Base-by-base conservation (phyloP, 2,888 invertebrate species). In the Machimus rusticus region DNA sequence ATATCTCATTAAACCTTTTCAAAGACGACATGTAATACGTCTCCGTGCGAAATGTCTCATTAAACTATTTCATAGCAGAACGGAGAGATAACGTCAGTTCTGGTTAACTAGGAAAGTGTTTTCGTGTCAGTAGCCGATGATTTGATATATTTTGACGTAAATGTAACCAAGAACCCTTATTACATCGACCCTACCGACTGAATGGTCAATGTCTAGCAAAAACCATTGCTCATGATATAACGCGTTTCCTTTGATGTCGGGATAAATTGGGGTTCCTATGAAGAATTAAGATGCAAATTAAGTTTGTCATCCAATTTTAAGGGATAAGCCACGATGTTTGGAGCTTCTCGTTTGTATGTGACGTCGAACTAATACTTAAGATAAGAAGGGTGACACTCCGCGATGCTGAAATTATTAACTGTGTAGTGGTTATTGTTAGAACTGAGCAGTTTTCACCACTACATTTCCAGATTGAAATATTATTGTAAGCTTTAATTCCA, bases 271-370 rank as follows among this genome's bases (percentile, higher is more conserved):
- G 81, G 81, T 81, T 55, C 31, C 81, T 51, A 55, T 81, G 81
- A 81, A 55, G 55, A 81, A 81, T 81, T 81, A 81, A 55, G 81
- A 81, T 81, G 81, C 81, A 81, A 81, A 81, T 81, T 81, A 81
- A 81, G 81, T 81, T 81, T 81, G 81, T 81, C 81, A 81, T 81
- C 55, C 81, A 81, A 81, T 81, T 81, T 81, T 81, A 55, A 81
- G 81, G 81, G 81, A 81, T 81, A 81, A 81, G 55, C 51, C 81
- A 81, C 81, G 16, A 81, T 81, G 55, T 55, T 55, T 81, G n/a
- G 81, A n/a, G 31, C 2, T 34, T 43, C 34, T 81, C 37, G 55
- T 81, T 81, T 81, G 55, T 81, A 34, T 81, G 55, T 81, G 31
- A 57, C 19, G 5, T 55, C 28, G 55, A 23, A 34, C 81, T 51